Conservation (phyloP, 2,113 vertebrate species). For the Aramus guarauna region DNA sequence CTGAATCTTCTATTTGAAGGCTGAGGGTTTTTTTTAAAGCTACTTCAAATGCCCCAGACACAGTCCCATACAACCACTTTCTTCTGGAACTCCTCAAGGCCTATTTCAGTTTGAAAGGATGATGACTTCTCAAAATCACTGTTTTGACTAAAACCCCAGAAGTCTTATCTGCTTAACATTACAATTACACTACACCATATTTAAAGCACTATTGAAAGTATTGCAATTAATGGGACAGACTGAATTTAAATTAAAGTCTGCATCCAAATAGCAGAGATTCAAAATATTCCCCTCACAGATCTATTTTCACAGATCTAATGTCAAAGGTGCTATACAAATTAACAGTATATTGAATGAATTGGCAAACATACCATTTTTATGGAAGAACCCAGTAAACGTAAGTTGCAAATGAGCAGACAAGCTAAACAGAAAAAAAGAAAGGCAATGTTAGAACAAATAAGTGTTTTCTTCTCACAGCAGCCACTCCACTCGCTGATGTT, state of each 20-base stretch:
- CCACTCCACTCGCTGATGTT: not conserved
- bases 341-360: not conserved
- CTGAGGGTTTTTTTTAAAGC: not conserved
- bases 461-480: not conserved
- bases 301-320: not conserved
- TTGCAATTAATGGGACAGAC: not conserved
- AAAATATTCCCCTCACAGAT: not conserved
- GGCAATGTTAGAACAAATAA: not conserved
- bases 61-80: not conserved
- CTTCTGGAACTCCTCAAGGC: not conserved
- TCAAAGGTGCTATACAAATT: not conserved
- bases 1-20: not conserved
- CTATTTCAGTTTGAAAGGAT: not conserved
- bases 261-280: not conserved
- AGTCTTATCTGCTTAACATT: not conserved
- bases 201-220: not conserved
- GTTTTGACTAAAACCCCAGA: not conserved
- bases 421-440: slow-evolving; percentile 69
- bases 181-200: not conserved
- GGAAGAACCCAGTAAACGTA: slow-evolving; percentile 99
- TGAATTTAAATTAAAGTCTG: not conserved
- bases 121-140: not conserved
- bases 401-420: slow-evolving; percentile 96
- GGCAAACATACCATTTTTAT: slow-evolving; percentile 90
- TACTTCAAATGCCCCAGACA: not conserved